A percentile compares a stretch with the other conserved stretches of the same genome.
Conservation (phyloP, 1,140 invertebrate genomes). For the Psilanteris sp. region DNA sequence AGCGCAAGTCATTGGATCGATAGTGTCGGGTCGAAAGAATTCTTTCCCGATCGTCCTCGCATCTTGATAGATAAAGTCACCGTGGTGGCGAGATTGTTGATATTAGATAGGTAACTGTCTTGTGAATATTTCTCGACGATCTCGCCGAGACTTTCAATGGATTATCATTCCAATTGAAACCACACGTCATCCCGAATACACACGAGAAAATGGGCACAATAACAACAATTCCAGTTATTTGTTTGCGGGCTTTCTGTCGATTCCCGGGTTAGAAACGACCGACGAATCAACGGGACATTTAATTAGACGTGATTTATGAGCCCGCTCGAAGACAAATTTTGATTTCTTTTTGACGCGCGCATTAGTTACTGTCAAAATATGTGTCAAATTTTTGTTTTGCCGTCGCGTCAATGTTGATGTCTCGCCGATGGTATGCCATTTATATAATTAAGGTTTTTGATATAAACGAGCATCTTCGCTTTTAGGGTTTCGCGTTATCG, state of each 20-base stretch:
- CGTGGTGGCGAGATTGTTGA: slow-evolving; percentile 61
- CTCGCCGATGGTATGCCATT: no score
- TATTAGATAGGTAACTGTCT: slow-evolving; percentile 59
- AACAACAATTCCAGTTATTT: slow-evolving; percentile 50
- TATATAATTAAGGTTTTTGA: no score
- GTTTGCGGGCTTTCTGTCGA: slow-evolving; percentile 30
- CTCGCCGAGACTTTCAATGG: slow-evolving; percentile 50
- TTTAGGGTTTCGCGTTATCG: no score
- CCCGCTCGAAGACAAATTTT: slow-evolving; percentile 17
- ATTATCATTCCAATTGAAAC: slow-evolving; percentile 64
- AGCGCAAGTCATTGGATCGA: slow-evolving; percentile 60
- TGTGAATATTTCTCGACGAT: slow-evolving; percentile 56
- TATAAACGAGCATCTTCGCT: no score
- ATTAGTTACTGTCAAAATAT: slow-evolving; percentile 35
- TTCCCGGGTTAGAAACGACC: slow-evolving; percentile 5
- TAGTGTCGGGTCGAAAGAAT: slow-evolving; percentile 48
- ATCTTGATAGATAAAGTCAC: slow-evolving; percentile 61
- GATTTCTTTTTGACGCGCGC: slow-evolving; percentile 6
- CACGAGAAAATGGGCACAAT: slow-evolving; percentile 44
- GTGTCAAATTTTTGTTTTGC: no score
- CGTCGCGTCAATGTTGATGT: no score
- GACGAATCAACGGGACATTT: slow-evolving; percentile 12
- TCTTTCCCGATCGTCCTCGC: slow-evolving; percentile 46
- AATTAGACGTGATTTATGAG: slow-evolving; percentile 43
- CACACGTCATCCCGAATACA: slow-evolving; percentile 51